Base-by-base conservation (phyloP, 2,888 invertebrate species). In the Paralinhomoeus sp. region DNA sequence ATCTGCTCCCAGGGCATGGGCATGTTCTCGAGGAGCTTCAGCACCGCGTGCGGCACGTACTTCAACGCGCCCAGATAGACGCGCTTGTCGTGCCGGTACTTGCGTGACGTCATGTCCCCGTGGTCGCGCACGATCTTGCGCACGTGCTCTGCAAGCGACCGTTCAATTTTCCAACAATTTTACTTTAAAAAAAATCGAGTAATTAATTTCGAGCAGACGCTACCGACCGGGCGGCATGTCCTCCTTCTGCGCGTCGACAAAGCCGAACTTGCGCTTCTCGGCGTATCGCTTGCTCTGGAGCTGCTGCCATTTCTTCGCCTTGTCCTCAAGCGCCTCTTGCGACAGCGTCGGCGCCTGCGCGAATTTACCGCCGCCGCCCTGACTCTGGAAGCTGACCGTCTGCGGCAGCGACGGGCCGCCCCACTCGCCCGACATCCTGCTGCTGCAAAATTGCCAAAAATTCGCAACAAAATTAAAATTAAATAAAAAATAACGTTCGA, bases 1-100 rank as follows among this genome's bases (percentile, higher is more conserved):
- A 99, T 97, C 68, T 99, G 97, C 65, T 99, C 97, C 97, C 97
- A 99, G 0, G 97, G 97, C 97, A 97, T 97, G 0, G 97, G 97
- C 97, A 99, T 99, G 65, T 99, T 99, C 65, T 99, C 97, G 47
- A 99, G 66, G 1, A 99, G 72, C 62, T 99, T 99, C 72, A 99
- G 77, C 7, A 99, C 91, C 9, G 97, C 97, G 70, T 99, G 97
- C 1, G 97, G 97, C 93, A 99, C 97, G 62, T 97, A 99, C 64
- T 99, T 99, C 40, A 99, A 67, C 2, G 93, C 91, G 18, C 91
- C 91, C 13, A 97, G 71, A 65, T 97, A 97, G 21, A 97, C 97
- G 51, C 97, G 73, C 64, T 97, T 97, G 66, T 97, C 97, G 61
- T 99, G 93, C 43, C 93, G 74, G 65, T 89, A 99, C 68, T 99